Base-by-base conservation (phyloP, 2,113 vertebrate species). In the Egretta garzetta region DNA sequence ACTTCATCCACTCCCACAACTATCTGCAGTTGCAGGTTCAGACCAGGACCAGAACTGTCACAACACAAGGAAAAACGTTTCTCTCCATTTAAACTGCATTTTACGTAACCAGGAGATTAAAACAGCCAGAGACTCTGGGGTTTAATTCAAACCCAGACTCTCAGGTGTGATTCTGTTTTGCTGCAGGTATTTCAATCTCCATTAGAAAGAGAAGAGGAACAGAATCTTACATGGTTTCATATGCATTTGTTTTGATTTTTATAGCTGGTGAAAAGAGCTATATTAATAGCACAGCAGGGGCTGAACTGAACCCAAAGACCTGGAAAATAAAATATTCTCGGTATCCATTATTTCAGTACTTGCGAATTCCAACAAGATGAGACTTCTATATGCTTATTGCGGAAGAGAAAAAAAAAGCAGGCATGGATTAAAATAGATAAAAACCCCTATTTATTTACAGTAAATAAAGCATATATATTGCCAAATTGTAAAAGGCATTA, bases 271-370 rank as follows among this genome's bases (percentile, higher is more conserved):
- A 93, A 90, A 58, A 95, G 53, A 68, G 37, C 84, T 80, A 24
- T 72, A 85, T 92, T 96, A 97, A 89, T 86, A 95, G 80, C 91
- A 87, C 94, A 87, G 96, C 86, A 96, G 94, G 95, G 45, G 70
- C 28, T 85, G 66, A 82, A 89, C 73, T 85, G 66, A 96, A 96
- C 93, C 71, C 49, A 81, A 81, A 95, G 89, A 91, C 66, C 66
- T 70, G 41, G 80, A 95, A 95, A 96, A 94, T 86, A 93, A 93
- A 95, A 90, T 73, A 88, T 66, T 80, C 32, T 93, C 84, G 55
- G n/a, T 76, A 95, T 66, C 77, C 77, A 81, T 74, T 92, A 84
- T 92, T 96, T 92, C 76, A 74, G 43, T 67, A 70, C 52, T 90
- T 73, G 68, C 3, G 3, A 86, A 96, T 88, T 94, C 86, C 70